Base-by-base conservation (phyloP, 37 sponge, comb jelly and placozoan species). In the Dysidea cf. avara region DNA sequence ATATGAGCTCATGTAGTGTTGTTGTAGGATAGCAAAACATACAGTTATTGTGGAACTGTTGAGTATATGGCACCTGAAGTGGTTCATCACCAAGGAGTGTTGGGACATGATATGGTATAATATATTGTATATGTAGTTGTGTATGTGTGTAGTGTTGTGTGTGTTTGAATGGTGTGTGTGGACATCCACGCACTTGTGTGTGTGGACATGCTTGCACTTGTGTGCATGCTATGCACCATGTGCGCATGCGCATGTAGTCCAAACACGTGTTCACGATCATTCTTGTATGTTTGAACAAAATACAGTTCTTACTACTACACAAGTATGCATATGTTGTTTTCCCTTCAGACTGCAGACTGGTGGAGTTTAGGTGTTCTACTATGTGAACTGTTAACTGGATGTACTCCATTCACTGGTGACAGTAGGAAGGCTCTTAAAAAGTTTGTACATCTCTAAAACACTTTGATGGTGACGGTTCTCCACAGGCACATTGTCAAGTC, bases 21-120 rank as follows among this genome's bases (percentile, higher is more conserved):
- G 29, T 32, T 17, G 24, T 66, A 85, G 86, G 74, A 78, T 25
- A 56, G 67, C 35, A 73, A 66, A 1, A 93, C 97, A 13, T 90
- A 89, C 69, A 93, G 94, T 2, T 97, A 87, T 67, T 97, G 97
- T 83, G 97, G 97, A 18, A 97, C 97, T 13, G 90, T 97, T 38
- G 97, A 97, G 78, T 97, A 97, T 83, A 97, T 97, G 97, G 94
- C 97, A 9, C 97, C 97, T 22, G 97, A 97, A 75, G 87, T 97
- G 49, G 76, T 97, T 33, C 46, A 43, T 43, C 51, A 49, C 0
- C 83, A 87, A 71, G 82, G 88, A n/a, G 73, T 71, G 58, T 50
- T n/a, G 31, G 88, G 88, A 2, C 88, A 87, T 26, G 71, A 71
- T 38, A 56, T 76, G 60, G 59, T 65, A 26, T 22, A 26, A 28